A percentile compares a stretch with the other conserved stretches of the same genome.
phyloP scores from a whole-genome alignment of 2,888 invertebrate genomes.

The Hirtodrosophila duncani region DNA sequence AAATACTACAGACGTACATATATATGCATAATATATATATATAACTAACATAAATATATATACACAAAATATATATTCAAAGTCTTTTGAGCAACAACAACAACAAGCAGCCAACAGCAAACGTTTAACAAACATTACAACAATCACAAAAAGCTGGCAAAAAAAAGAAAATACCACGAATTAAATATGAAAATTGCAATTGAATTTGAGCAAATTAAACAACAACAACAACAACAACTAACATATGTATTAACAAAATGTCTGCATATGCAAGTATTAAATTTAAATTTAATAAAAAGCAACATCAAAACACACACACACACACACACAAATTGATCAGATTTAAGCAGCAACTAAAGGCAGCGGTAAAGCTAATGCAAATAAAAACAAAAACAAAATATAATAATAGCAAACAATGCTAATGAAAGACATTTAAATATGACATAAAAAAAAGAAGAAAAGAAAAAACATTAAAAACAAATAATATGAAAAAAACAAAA shows the following conservation, averaged over 20 bases:
- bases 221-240: constrained; percentile 14
- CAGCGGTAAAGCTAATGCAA: too few species aligned
- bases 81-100: constrained; percentile 46
- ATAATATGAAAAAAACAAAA: constrained; percentile 41
- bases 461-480: constrained; percentile 25
- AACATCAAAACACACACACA: constrained; percentile 32
- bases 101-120: constrained; percentile 29
- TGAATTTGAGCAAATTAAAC: constrained; percentile 1
- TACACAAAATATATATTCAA: constrained; percentile 49
- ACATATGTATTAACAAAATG: constrained; percentile 21
- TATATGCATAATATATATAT: constrained; percentile 31
- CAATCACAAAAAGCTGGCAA: constrained; percentile 21
- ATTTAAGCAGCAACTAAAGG: constrained; percentile 7
- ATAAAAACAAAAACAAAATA: constrained; percentile 35
- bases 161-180: constrained; percentile 21
- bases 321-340: constrained; percentile 27
- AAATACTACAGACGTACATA: constrained; percentile 16
- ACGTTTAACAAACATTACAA: constrained; percentile 15
- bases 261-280: constrained; percentile 28
- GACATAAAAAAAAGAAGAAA: constrained; percentile 32
- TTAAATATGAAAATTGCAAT: constrained; percentile 23
- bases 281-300: constrained; percentile 39
- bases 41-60: constrained; percentile 17
- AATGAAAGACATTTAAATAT: constrained; percentile 50
- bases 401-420: constrained; percentile 58